Evolutionary conservation across 2,888 invertebrate genomes (phyloP).

Genomic region (Blastobasis adustella): DNA sequence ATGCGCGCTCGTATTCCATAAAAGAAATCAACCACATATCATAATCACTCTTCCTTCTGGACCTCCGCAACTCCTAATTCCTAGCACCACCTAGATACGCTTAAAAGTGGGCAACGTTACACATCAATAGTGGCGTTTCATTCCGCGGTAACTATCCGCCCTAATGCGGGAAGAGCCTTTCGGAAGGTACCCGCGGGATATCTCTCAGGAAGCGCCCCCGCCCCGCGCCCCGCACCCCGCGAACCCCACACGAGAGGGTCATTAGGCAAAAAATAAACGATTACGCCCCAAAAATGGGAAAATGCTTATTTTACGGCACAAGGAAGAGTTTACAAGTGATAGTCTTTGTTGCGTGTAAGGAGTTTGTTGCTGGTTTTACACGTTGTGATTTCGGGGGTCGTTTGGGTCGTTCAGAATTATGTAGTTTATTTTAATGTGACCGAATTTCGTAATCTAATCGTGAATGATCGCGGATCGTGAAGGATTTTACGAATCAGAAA

Average conservation of each 20-base stretch:
- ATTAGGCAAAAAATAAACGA: constrained; percentile 59
- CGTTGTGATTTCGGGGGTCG: not conserved
- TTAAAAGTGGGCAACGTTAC: not conserved
- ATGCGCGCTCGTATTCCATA: too few species aligned
- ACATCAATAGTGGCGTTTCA: constrained; percentile 25
- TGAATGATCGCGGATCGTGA: too few species aligned
- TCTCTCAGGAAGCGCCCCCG: constrained; percentile 37
- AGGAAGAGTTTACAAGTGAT: not conserved
- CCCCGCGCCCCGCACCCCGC: constrained; percentile 9
- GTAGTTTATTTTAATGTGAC: too few species aligned
- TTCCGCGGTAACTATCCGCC: constrained; percentile 35
- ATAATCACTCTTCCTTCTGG: too few species aligned
- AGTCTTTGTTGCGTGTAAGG: not conserved
- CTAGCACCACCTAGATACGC: too few species aligned
- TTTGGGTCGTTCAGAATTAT: too few species aligned
- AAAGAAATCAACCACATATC: too few species aligned
- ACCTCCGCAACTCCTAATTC: too few species aligned
- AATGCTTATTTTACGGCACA: constrained; percentile 8
- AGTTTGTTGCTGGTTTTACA: too few species aligned
- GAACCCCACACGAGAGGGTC: constrained; percentile 32
- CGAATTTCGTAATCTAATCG: too few species aligned
- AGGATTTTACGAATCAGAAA: too few species aligned
- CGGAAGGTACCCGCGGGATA: constrained; percentile 32
- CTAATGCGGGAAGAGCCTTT: constrained; percentile 42
- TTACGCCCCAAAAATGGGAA: constrained; percentile 40